phyloP scores from a whole-genome alignment of 2,113 vertebrate genomes.

The Hemicordylus capensis region DNA sequence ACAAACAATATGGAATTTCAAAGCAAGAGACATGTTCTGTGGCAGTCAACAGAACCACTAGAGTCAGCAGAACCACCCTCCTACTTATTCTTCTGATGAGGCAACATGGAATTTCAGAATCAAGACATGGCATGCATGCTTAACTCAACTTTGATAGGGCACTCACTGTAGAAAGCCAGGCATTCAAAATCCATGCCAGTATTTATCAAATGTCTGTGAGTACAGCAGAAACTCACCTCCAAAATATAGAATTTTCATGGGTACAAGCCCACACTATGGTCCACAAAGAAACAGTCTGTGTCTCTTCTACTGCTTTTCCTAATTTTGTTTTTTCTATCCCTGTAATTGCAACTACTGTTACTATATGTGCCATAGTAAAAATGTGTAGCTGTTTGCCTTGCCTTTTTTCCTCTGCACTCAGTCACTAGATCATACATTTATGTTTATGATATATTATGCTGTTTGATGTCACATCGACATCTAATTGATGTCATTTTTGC shows the following conservation, averaged over 20 bases:
- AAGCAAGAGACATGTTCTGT: neutral
- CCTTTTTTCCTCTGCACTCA: slow-evolving; percentile 65
- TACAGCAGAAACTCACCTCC: neutral
- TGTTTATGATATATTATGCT: slow-evolving; percentile 76
- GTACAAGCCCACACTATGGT: neutral
- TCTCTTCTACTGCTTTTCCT: neutral
- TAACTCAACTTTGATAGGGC: neutral
- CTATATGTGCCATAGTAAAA: slow-evolving; percentile 45
- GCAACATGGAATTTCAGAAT: neutral
- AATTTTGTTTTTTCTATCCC: slow-evolving; percentile 7
- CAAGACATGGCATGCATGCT: neutral
- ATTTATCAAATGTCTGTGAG: slow-evolving; percentile 12
- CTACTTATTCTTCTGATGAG: neutral
- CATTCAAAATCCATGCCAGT: neutral
- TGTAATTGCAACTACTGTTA: slow-evolving; percentile 36
- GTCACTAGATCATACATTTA: slow-evolving; percentile 68
- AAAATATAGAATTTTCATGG: neutral
- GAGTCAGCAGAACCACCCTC: neutral
- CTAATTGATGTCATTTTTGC: slow-evolving; percentile 69
- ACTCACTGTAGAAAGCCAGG: neutral
- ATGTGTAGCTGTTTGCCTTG: slow-evolving; percentile 57
- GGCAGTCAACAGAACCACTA: neutral
- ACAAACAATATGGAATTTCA: neutral
- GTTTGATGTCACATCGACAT: slow-evolving; percentile 76
- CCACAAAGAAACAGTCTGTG: neutral